A percentile compares a stretch with the other conserved stretches of the same genome.
phyloP scores from a whole-genome alignment of 2,888 invertebrate genomes.

The Hirtodrosophila alboralis region DNA sequence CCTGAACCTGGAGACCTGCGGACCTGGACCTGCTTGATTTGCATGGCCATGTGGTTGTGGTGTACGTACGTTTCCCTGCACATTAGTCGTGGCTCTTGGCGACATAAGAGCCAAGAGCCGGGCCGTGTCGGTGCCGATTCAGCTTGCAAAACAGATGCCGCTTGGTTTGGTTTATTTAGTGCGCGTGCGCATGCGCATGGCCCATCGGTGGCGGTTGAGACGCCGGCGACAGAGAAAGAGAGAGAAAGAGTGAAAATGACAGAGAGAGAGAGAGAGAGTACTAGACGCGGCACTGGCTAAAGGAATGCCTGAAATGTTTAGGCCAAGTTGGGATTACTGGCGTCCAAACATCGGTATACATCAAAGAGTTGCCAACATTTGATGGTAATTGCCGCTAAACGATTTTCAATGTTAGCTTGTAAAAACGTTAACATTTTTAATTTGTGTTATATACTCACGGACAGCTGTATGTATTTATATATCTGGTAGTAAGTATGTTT shows the following conservation, averaged over 20 bases:
- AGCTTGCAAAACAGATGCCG: constrained; percentile 65
- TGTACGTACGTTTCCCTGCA: constrained; percentile 51
- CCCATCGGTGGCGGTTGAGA: constrained; percentile 46
- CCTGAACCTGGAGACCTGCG: too few relatives aligned
- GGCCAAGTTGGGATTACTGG: constrained; percentile 79
- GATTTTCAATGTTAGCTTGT: constrained; percentile 81
- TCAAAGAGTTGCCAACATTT: constrained; percentile 80
- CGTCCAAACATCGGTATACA: constrained; percentile 76
- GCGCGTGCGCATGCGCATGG: constrained; percentile 76
- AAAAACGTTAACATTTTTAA: constrained; percentile 80
- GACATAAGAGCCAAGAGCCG: constrained; percentile 42
- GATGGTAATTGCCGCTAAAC: constrained; percentile 82
- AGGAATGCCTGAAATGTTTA: constrained; percentile 80
- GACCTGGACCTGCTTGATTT: constrained; percentile 47
- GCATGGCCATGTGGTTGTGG: constrained; percentile 59
- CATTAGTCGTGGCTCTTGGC: constrained; percentile 55
- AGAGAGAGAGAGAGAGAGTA: constrained; percentile 1
- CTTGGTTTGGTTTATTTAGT: constrained; percentile 74
- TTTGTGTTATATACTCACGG: constrained; percentile 78
- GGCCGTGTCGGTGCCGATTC: constrained; percentile 19
- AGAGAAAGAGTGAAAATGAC: background rate
- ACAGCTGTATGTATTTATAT: constrained; percentile 53
- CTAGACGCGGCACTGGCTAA: constrained; percentile 63
- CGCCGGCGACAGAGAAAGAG: constrained; percentile 49
- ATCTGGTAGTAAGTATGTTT: constrained; percentile 3